Evolutionary conservation across 1,140 invertebrate genomes (phyloP).

Genomic region (Ruditapes philippinarum): DNA sequence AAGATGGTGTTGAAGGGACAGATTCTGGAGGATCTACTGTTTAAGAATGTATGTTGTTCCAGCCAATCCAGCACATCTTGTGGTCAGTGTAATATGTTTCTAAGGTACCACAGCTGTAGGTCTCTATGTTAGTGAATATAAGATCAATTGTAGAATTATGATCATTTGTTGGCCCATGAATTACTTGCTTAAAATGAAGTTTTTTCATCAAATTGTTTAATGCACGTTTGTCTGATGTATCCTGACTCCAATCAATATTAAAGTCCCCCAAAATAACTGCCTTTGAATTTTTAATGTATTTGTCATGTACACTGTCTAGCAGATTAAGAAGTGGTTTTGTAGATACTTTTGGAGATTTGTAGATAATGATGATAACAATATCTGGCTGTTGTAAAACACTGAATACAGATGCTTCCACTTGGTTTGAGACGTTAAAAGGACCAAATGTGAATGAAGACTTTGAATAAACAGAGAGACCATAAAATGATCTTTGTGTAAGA

Average conservation of each 20-base stretch:
- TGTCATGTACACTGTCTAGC: not conserved
- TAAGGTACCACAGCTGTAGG: not conserved
- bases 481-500: constrained; percentile 1
- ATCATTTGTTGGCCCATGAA: constrained; percentile 20
- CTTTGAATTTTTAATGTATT: constrained; percentile 9
- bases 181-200: not conserved
- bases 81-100: constrained; percentile 41
- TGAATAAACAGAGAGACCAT: constrained; percentile 33
- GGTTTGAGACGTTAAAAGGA: constrained; percentile 1
- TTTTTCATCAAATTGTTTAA: not conserved
- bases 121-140: constrained; percentile 32
- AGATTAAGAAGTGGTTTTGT: not conserved
- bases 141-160: constrained; percentile 20
- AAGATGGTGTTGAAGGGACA: no score
- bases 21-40: no score
- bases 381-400: constrained; percentile 1
- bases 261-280: constrained; percentile 30
- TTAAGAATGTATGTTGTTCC: no score
- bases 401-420: constrained; percentile 13
- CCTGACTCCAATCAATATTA: constrained; percentile 7
- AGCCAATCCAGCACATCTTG: constrained; percentile 12
- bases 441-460: not conserved
- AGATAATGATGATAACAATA: not conserved
- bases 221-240: not conserved
- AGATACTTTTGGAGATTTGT: constrained; percentile 16